Conservation (phyloP, 2,113 vertebrate species). For the Toxotes jaculatrix region DNA sequence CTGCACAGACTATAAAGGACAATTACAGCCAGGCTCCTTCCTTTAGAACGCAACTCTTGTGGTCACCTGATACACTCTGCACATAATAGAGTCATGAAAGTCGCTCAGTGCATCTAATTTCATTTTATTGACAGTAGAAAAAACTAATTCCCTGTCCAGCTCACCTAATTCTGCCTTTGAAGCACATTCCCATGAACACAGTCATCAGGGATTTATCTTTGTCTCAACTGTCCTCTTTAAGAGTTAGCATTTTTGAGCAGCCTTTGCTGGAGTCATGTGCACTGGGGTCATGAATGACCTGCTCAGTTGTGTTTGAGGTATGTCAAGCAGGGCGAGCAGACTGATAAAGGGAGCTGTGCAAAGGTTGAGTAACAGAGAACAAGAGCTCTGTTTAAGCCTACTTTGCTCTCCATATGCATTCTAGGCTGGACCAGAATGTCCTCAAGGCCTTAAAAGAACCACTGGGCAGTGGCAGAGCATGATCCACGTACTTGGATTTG, state of each 20-base stretch:
- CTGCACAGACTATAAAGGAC: constrained; percentile 7
- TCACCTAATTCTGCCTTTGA: constrained; percentile 23
- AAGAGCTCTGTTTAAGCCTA: constrained; percentile 57
- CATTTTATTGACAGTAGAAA: constrained; percentile 13
- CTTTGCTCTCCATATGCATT: constrained; percentile 35
- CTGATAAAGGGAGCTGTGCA: constrained; percentile 69
- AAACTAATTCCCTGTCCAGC: constrained; percentile 4
- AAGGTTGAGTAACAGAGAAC: constrained; percentile 71
- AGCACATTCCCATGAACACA: constrained; percentile 23
- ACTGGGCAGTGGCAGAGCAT: constrained; percentile 1
- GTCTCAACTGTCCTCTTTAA: constrained; percentile 44
- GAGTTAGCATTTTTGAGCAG: constrained; percentile 26
- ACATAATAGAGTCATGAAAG: background rate
- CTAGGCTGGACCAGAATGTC: constrained; percentile 52
- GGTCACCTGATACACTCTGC: constrained; percentile 30
- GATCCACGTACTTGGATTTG: background rate
- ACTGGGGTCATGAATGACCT: constrained; percentile 49
- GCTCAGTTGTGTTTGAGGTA: constrained; percentile 56
- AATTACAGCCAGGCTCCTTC: constrained; percentile 16
- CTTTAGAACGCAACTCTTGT: constrained; percentile 7
- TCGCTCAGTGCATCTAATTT: constrained; percentile 12
- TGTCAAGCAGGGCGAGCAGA: constrained; percentile 34
- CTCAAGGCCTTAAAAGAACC: constrained; percentile 32
- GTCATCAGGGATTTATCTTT: constrained; percentile 9
- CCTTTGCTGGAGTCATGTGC: constrained; percentile 28